Percentiles rank a stretch among this genome's conserved stretches.
Conservation (phyloP, 2,113 vertebrate genomes). For the Alligator mississippiensis region DNA sequence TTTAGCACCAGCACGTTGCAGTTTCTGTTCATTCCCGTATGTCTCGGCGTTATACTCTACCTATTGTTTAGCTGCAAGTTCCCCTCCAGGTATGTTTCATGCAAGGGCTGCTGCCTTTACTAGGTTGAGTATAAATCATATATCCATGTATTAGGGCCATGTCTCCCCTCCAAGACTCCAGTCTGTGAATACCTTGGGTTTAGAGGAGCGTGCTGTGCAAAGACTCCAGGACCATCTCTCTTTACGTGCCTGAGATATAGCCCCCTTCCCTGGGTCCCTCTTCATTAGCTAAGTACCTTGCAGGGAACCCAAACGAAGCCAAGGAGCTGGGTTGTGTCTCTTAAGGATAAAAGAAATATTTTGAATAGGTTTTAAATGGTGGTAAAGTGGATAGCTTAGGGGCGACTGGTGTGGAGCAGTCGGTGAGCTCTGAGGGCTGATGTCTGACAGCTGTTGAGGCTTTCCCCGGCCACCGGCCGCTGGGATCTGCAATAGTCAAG, state of each 20-base stretch:
- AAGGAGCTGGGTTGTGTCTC: neutral
- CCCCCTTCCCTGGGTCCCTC: no score
- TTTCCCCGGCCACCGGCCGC: neutral
- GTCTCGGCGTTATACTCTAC: slow-evolving; percentile 49
- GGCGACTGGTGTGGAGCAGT: neutral
- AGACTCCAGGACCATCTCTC: rapidly evolving
- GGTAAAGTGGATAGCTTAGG: neutral
- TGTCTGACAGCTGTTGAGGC: neutral
- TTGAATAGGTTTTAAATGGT: neutral
- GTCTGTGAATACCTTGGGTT: neutral
- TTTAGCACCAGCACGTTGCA: neutral
- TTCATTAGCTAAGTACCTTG: neutral
- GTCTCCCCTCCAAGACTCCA: neutral
- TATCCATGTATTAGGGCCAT: neutral
- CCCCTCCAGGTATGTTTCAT: slow-evolving; percentile 55
- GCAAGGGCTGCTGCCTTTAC: neutral
- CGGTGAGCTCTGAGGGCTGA: neutral
- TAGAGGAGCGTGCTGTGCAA: neutral
- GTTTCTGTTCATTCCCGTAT: slow-evolving; percentile 43
- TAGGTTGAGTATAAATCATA: neutral
- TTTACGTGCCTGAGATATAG: neutral
- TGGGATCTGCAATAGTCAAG: neutral
- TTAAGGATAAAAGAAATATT: neutral
- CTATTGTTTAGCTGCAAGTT: slow-evolving; percentile 54
- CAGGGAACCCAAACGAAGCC: neutral